These are phyloP conservation scores for Macaria notata DNA, from an alignment of 2,888 invertebrate genomes.

Conservation along the genomic window DNA sequence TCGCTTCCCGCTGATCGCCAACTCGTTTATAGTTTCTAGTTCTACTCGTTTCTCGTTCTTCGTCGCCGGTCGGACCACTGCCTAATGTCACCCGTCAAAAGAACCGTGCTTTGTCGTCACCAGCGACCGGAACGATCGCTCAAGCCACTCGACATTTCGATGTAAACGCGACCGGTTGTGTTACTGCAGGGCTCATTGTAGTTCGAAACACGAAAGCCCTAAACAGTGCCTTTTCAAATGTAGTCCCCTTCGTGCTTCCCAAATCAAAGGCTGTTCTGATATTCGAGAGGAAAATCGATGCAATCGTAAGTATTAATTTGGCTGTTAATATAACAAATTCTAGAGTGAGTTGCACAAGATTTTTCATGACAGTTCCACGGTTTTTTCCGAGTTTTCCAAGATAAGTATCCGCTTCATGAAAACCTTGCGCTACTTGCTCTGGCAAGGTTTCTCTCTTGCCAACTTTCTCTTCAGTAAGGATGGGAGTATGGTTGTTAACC, in stretches of 20 bases:
- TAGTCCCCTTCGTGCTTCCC: constrained; percentile 73
- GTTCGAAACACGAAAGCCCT: constrained; percentile 77
- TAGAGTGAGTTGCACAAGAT: constrained; percentile 47
- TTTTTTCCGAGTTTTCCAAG: constrained; percentile 24
- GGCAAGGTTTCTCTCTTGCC: constrained; percentile 17
- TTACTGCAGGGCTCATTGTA: constrained; percentile 77
- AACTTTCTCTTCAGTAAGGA: constrained; percentile 40
- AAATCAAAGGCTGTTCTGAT: constrained; percentile 62
- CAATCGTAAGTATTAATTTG: constrained; percentile 62
- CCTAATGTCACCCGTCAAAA: constrained; percentile 16
- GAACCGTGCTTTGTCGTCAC: constrained; percentile 32
- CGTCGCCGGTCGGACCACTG: too few relatives aligned
- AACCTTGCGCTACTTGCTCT: constrained; percentile 18
- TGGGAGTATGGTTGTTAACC: constrained; percentile 22
- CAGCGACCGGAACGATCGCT: not conserved
- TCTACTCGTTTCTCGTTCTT: too few relatives aligned
- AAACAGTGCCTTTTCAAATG: constrained; percentile 77
- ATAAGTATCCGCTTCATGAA: constrained; percentile 8
- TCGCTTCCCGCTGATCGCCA: too few relatives aligned
- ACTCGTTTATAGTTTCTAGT: too few relatives aligned
- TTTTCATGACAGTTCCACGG: constrained; percentile 21
- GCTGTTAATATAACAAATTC: constrained; percentile 15
- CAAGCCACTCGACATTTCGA: constrained; percentile 64
- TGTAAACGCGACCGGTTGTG: constrained; percentile 75
- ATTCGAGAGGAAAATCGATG: constrained; percentile 76